phyloP scores from a whole-genome alignment of 1,140 invertebrate genomes.

The Dendrolimus kikuchii region DNA sequence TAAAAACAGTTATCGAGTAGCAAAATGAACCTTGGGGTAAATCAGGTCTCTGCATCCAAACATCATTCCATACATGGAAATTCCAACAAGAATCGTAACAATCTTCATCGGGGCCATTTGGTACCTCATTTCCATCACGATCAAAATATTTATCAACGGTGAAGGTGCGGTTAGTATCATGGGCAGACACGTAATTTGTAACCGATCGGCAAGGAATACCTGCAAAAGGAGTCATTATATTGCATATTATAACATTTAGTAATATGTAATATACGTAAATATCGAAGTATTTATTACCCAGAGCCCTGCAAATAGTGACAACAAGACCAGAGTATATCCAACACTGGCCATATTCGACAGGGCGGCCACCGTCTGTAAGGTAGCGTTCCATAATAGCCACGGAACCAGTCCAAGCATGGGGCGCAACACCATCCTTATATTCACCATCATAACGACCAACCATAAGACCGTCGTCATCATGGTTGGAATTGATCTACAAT shows the following conservation, averaged over 20 bases:
- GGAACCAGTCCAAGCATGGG: conserved; percentile 80
- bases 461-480: conserved; percentile 79
- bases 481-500: conserved; percentile 72
- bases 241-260: not conserved
- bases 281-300: conserved; percentile 47
- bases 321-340: conserved; percentile 86
- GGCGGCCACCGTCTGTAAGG: conserved; percentile 73
- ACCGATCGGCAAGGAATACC: conserved; percentile 83
- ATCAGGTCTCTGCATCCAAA: conserved; percentile 86
- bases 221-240: conserved; percentile 23
- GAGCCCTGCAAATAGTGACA: conserved; percentile 77
- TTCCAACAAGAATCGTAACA: conserved; percentile 80
- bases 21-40: conserved; percentile 72
- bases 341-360: conserved; percentile 87
- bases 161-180: conserved; percentile 81
- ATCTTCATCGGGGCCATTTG: conserved; percentile 74
- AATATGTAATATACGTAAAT: conserved; percentile 4
- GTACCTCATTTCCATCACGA: conserved; percentile 76
- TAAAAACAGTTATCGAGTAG: not conserved
- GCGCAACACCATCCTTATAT: conserved; percentile 79
- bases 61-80: conserved; percentile 91
- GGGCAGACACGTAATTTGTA: conserved; percentile 85
- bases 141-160: conserved; percentile 82
- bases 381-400: conserved; percentile 80
- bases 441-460: conserved; percentile 82